Percentiles rank a stretch among this genome's conserved stretches.
Conservation (phyloP, 2,113 vertebrate species). For the Gymnocephalus cernua region DNA sequence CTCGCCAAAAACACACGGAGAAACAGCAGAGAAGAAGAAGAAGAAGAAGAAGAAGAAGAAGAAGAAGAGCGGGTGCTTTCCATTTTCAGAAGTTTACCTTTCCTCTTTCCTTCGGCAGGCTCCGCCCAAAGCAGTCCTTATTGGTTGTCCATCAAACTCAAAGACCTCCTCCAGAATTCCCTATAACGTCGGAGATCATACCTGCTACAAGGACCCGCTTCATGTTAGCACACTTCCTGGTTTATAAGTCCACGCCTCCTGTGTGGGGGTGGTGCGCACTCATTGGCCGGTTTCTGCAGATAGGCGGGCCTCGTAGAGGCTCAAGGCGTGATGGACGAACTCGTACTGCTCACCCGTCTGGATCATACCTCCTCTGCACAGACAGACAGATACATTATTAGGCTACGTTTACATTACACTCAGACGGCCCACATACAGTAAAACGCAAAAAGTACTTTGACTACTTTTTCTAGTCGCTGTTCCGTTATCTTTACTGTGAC, state of each 20-base stretch:
- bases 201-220: conserved; percentile 1
- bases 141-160: conserved; percentile 32
- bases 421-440: too few species aligned
- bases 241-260: conserved; percentile 5
- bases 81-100: conserved; percentile 78
- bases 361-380: conserved; percentile 95
- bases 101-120: conserved; percentile 54
- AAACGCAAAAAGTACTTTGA: too few species aligned
- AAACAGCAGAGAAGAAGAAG: conserved; percentile 33
- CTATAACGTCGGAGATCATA: not conserved
- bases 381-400: not conserved
- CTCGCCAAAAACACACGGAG: conserved; percentile 14
- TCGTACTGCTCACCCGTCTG: conserved; percentile 99
- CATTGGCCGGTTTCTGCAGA: conserved; percentile 89
- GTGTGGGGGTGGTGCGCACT: conserved; percentile 57
- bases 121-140: conserved; percentile 36
- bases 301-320: conserved; percentile 90
- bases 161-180: not conserved
- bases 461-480: too few species aligned
- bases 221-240: conserved; percentile 12
- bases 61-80: conserved; percentile 54
- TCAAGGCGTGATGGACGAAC: conserved; percentile 95
- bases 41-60: not conserved
- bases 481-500: too few species aligned
- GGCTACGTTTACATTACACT: too few species aligned